Evolutionary conservation across 2,797 vertebrate species (phyloP).

Genomic region (Nasua narica): DNA sequence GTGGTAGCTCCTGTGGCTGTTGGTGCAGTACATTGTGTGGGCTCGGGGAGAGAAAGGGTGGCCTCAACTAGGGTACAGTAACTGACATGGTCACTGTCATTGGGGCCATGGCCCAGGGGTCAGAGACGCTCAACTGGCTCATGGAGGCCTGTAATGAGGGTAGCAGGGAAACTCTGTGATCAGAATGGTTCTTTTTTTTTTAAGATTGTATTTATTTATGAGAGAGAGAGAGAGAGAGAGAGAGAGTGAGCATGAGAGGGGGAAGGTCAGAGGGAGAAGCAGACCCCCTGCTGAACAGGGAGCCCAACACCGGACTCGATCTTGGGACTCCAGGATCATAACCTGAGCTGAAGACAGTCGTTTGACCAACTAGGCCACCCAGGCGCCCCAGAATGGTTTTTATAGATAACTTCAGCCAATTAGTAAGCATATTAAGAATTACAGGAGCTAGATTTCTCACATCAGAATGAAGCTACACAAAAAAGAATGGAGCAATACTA

Average conservation of each 20-base stretch:
- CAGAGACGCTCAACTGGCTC: not conserved
- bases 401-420: not conserved
- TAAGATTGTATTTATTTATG: too few relatives aligned
- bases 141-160: not conserved
- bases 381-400: not conserved
- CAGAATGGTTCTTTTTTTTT: not conserved
- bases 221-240: too few relatives aligned
- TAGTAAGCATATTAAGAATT: not conserved
- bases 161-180: not conserved
- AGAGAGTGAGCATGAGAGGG: too few relatives aligned
- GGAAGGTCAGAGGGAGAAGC: too few relatives aligned
- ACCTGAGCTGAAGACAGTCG: too few relatives aligned
- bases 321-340: too few relatives aligned
- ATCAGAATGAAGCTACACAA: not conserved
- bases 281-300: too few relatives aligned
- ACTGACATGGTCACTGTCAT: not conserved
- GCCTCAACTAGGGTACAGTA: not conserved
- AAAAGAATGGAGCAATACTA: not conserved
- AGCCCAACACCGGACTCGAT: too few relatives aligned
- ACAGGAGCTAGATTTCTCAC: not conserved
- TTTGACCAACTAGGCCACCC: too few relatives aligned
- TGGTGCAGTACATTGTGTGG: accelerated
- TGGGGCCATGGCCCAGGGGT: not conserved
- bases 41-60: too few relatives aligned
- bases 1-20: too few relatives aligned